Evolutionary conservation across 2,113 vertebrate species (phyloP).

Genomic region (Laticauda colubrina): DNA sequence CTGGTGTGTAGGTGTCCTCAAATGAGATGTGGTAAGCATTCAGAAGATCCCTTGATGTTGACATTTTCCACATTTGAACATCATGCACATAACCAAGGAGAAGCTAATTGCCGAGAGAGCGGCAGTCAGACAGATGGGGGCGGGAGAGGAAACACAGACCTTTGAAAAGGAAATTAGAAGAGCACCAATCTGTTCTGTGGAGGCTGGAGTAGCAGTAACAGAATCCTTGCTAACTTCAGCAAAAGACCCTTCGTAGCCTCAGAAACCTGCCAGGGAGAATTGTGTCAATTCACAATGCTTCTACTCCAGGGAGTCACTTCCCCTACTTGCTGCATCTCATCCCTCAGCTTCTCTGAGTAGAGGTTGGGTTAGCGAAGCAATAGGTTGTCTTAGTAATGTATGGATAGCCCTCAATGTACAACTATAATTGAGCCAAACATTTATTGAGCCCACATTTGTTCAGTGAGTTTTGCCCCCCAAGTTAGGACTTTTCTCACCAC

Average conservation of each 20-base stretch:
- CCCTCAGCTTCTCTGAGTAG: not conserved
- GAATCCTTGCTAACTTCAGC: not conserved
- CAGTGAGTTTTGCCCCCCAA: no score
- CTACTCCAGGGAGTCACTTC: not conserved
- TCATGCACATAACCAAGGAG: not conserved
- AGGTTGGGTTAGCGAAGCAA: not conserved
- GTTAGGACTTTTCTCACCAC: no score
- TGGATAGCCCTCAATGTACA: no score
- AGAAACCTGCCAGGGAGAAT: not conserved
- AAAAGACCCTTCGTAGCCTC: not conserved
- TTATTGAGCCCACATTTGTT: no score
- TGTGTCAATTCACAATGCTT: not conserved
- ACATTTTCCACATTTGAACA: not conserved
- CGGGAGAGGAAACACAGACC: constrained; percentile 18
- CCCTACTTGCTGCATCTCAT: not conserved
- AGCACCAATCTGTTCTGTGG: constrained; percentile 14
- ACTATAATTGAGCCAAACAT: no score
- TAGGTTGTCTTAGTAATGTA: not conserved
- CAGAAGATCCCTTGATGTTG: not conserved
- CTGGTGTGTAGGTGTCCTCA: not conserved
- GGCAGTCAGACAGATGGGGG: constrained; percentile 1
- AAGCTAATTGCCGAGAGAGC: not conserved
- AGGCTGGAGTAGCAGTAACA: not conserved
- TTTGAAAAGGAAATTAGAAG: constrained; percentile 9
- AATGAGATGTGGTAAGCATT: not conserved